A percentile compares a stretch with the other conserved stretches of the same genome.
Evolutionary conservation across 2,797 vertebrate genomes (phyloP).

Genomic region (Varecia variegata): DNA sequence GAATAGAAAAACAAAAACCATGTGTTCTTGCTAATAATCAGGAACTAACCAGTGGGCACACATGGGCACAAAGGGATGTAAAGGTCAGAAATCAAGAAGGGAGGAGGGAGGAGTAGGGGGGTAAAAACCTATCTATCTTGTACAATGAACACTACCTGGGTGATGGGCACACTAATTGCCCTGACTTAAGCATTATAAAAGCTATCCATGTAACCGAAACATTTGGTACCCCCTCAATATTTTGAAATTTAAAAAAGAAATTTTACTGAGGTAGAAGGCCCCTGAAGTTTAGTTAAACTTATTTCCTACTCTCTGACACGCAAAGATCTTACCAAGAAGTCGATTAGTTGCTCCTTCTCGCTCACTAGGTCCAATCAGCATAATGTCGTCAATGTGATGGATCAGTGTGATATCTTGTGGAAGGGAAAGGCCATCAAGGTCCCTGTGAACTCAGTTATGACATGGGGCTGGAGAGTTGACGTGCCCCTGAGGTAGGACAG

Average conservation of each 20-base stretch:
- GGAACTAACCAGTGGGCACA: too few relatives aligned
- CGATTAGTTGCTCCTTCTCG: neutral
- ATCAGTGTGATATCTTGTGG: neutral
- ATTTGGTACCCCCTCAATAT: too few relatives aligned
- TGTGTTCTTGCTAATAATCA: too few relatives aligned
- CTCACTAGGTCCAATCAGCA: neutral
- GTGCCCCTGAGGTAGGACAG: neutral
- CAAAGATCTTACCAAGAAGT: neutral
- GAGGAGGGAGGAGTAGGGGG: too few relatives aligned
- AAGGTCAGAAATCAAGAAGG: too few relatives aligned
- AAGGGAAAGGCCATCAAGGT: neutral
- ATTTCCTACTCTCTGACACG: neutral
- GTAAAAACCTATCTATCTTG: too few relatives aligned
- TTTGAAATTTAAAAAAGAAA: neutral
- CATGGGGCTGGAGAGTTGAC: neutral
- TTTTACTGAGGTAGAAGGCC: neutral
- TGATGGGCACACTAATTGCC: too few relatives aligned
- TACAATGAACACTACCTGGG: too few relatives aligned
- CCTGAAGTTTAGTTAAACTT: neutral
- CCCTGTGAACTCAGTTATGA: neutral
- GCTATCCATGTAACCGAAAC: too few relatives aligned
- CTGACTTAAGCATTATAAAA: too few relatives aligned
- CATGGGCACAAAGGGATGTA: too few relatives aligned
- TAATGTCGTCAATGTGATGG: neutral
- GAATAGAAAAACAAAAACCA: too few relatives aligned